Evolutionary conservation across 2,113 vertebrate species (phyloP), one percentile per base, ranked within the genome.

Genomic region (Corythornis cristatus): DNA sequence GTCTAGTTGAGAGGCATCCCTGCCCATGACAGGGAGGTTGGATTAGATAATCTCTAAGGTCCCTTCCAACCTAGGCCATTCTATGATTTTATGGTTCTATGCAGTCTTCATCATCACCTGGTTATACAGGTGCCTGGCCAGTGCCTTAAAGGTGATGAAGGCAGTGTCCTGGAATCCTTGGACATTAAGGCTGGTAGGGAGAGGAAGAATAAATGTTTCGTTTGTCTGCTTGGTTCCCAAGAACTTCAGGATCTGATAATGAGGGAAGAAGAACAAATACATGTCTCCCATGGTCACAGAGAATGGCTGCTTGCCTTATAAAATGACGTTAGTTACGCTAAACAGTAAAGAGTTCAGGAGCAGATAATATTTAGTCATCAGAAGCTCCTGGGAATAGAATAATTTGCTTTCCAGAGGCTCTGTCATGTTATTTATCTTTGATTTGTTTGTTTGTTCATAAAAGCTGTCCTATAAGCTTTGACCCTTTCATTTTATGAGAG

Each of bases 121-220:
- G 3, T 2, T 83, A n/a, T 12, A 23, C 0, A 6, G 19, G 11
- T 42, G 29, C 29, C n/a, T 54, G 26, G 11, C 31, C 37, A 37
- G 9, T 37, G 58, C 5, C 20, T 33, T 62, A 57, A 82, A 15
- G 45, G 35, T 43, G 7, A 80, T 21, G 4, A 77, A 42, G 21
- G 2, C 2, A 11, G 0, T 20, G 50, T 8, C 45, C 28, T 37
- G 35, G 15, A 0, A 3, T 9, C 7, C 21, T 45, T 15, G 12
- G 60, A 17, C 2, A 9, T 65, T 61, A 25, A 80, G 8, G 8
- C 23, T 8, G 3, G 4, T 21, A 35, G 9, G 15, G 11, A 58
- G 12, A 6, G 11, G 11, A 56, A 61, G 28, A 73, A 70, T 15
- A 68, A 73, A 31, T 51, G 1, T 57, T 77, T 48, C 2, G 4